These are phyloP conservation scores for Triops cancriformis DNA, from an alignment of 1,140 invertebrate genomes.

Conservation along the genomic window DNA sequence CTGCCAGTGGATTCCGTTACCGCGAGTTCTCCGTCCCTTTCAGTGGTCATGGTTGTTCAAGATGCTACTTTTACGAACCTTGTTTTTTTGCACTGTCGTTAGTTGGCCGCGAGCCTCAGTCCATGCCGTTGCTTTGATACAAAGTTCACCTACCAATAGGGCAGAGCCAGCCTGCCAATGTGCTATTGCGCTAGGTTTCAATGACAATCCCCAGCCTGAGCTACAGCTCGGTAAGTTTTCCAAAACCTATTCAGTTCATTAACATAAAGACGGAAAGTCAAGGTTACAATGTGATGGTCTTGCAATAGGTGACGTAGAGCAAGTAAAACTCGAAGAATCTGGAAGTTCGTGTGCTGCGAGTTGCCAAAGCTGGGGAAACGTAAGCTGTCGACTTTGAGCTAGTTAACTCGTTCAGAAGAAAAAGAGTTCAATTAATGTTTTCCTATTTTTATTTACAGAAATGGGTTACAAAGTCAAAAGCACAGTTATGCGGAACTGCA, in stretches of 20 bases:
- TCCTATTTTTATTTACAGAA: not conserved
- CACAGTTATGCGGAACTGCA: conserved; percentile 9
- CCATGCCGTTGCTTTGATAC: not conserved
- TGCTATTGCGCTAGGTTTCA: not conserved
- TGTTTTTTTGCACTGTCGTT: not conserved
- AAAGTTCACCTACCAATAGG: not conserved
- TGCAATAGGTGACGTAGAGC: not conserved
- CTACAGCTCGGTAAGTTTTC: not conserved
- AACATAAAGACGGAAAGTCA: not conserved
- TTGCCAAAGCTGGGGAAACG: not conserved
- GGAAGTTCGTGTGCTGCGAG: not conserved
- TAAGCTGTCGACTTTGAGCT: not conserved
- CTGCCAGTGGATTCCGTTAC: not conserved
- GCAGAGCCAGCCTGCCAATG: not conserved
- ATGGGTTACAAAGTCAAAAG: conserved; percentile 10
- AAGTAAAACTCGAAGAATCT: not conserved
- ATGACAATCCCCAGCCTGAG: not conserved
- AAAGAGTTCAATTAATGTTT: not conserved
- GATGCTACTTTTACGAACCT: not conserved
- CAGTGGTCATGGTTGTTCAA: conserved; percentile 1
- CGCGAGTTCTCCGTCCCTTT: not conserved
- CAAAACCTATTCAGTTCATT: not conserved
- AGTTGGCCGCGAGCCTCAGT: not conserved
- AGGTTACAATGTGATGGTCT: not conserved
- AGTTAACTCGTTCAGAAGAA: not conserved